phyloP scores from a whole-genome alignment of 2,797 vertebrate species.

The Poecilia picta region DNA sequence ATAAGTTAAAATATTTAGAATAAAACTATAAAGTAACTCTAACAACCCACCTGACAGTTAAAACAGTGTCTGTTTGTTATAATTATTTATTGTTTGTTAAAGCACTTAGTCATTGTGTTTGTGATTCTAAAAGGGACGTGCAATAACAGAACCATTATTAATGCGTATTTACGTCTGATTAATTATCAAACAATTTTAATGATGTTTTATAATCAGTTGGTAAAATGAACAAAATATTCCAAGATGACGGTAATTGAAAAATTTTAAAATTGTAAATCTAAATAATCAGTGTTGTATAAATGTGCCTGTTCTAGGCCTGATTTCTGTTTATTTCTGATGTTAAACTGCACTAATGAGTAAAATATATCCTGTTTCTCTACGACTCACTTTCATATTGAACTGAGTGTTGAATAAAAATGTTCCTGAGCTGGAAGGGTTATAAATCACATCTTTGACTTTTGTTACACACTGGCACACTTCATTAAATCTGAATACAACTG shows the following conservation, averaged over 20 bases:
- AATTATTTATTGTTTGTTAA: not conserved
- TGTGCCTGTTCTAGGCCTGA: not conserved
- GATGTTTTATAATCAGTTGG: not conserved
- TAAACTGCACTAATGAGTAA: not conserved
- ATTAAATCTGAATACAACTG: not conserved
- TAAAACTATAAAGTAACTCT: not conserved
- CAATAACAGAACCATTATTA: conserved; percentile 5
- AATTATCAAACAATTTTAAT: not conserved
- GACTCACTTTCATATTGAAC: not conserved
- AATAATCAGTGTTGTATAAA: conserved; percentile 1
- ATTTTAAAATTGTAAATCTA: not conserved
- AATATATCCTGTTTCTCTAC: not conserved
- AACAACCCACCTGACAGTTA: not conserved
- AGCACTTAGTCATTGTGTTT: not conserved
- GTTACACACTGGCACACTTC: not conserved
- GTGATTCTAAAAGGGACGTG: not conserved
- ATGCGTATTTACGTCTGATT: not conserved
- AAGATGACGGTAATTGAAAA: not conserved
- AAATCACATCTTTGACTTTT: not conserved
- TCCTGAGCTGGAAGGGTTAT: not conserved
- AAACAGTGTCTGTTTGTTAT: not conserved
- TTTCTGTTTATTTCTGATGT: not conserved
- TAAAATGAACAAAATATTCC: not conserved
- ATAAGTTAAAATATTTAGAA: not conserved
- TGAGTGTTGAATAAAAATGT: not conserved